Conservation (phyloP, 2,888 invertebrate genomes). For the Amaurobius ferox region DNA sequence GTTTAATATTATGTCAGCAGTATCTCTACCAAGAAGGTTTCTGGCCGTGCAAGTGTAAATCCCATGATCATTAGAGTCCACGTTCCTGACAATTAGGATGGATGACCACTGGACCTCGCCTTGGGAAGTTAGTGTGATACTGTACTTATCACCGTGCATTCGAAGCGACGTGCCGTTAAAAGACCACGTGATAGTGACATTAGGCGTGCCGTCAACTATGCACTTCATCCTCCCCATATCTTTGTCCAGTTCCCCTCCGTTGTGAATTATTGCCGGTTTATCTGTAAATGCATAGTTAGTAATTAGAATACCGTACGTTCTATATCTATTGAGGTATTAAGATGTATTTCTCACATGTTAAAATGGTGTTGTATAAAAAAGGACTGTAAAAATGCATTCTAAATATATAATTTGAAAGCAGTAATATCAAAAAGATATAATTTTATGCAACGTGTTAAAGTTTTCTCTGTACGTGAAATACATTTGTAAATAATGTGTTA, state of each 20-base stretch:
- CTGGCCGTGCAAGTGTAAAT: conserved; percentile 57
- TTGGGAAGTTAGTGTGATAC: conserved; percentile 22
- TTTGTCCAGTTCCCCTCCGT: conserved; percentile 38
- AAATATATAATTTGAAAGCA: no score
- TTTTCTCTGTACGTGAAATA: no score
- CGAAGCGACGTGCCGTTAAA: conserved; percentile 53
- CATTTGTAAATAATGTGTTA: no score
- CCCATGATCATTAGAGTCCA: conserved; percentile 46
- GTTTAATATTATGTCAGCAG: conserved; percentile 49
- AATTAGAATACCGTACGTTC: no score
- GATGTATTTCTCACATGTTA: no score
- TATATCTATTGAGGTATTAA: no score
- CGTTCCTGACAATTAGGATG: conserved; percentile 45
- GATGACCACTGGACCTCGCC: conserved; percentile 53
- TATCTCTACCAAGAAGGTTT: conserved; percentile 50
- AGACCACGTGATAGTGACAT: conserved; percentile 61
- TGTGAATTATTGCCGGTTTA: conserved; percentile 45
- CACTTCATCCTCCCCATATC: conserved; percentile 39
- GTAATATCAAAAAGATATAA: no score
- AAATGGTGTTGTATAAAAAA: no score
- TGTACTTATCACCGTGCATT: conserved; percentile 46
- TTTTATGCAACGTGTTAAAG: no score
- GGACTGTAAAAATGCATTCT: no score
- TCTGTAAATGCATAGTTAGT: no score
- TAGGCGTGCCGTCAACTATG: conserved; percentile 41